Conservation (phyloP, 2,113 vertebrate species). For the Lontra canadensis region DNA sequence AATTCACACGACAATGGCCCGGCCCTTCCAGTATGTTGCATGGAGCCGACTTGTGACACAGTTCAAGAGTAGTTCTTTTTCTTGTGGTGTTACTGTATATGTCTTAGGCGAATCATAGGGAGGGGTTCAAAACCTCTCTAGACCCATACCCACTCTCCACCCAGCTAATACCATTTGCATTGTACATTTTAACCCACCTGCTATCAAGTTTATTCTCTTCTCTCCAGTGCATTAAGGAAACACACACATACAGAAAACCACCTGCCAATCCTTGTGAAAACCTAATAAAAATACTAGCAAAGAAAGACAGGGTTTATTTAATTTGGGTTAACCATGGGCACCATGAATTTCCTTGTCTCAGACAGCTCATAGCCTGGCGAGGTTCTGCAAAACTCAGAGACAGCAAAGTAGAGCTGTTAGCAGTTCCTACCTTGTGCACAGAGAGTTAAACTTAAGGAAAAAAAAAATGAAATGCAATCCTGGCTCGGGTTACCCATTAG, state of each 20-base stretch:
- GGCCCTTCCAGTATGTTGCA: background rate
- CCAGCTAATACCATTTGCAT: background rate
- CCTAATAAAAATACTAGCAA: constrained; percentile 74
- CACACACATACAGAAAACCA: background rate
- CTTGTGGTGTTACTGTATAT: background rate
- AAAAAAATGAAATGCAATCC: constrained; percentile 69
- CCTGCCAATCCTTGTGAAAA: constrained; percentile 64
- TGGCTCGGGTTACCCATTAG: constrained; percentile 76
- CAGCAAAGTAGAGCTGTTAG: background rate
- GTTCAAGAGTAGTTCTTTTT: background rate
- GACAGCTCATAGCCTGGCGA: background rate
- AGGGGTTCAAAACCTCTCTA: background rate
- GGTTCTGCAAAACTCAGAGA: constrained; percentile 46
- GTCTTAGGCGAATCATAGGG: background rate
- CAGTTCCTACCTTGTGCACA: background rate
- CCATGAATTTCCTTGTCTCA: constrained; percentile 59
- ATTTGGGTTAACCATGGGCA: constrained; percentile 55
- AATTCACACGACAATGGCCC: background rate
- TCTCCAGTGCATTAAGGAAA: constrained; percentile 33
- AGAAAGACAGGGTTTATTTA: constrained; percentile 66
- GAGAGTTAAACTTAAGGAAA: constrained; percentile 63
- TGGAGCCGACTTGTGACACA: background rate
- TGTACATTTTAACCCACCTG: background rate
- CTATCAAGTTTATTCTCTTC: constrained; percentile 45
- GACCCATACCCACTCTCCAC: background rate